Percentiles rank a stretch among this genome's conserved stretches.
phyloP scores from a whole-genome alignment of 2,797 vertebrate species.

The Odontamblyopus rebecca region DNA sequence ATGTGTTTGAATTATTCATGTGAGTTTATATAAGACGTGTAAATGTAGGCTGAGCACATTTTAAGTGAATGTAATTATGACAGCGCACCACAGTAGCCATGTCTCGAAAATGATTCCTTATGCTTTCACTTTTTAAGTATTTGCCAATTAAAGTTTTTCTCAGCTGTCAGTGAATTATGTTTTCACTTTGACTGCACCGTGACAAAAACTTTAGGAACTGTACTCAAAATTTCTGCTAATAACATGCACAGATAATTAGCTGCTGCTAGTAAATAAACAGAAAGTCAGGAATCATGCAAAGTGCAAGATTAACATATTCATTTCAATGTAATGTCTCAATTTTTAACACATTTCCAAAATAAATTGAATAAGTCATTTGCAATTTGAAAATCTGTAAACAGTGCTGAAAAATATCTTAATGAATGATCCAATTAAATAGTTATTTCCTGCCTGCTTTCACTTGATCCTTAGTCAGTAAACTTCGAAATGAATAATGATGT shows the following conservation, averaged over 20 bases:
- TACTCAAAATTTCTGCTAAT: not conserved
- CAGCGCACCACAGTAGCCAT: no score
- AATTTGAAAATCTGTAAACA: not conserved
- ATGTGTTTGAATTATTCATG: constrained; percentile 7
- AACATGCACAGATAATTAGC: not conserved
- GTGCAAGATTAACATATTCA: not conserved
- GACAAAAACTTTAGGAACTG: not conserved
- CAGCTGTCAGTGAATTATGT: not conserved
- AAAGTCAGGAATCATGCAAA: not conserved
- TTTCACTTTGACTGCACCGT: not conserved
- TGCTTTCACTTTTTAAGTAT: not conserved
- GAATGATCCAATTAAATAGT: not conserved
- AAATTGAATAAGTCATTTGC: not conserved
- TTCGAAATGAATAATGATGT: not conserved
- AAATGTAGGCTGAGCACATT: constrained; percentile 14
- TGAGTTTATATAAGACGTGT: constrained; percentile 8
- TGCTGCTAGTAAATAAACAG: not conserved
- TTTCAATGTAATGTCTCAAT: not conserved
- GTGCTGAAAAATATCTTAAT: not conserved
- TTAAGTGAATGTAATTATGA: constrained; percentile 21
- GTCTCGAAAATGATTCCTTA: constrained; percentile 4
- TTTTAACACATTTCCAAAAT: not conserved
- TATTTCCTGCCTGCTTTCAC: not conserved
- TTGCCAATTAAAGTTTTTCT: constrained; percentile 7
- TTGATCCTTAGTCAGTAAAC: not conserved